Base-by-base conservation (phyloP, 1,140 invertebrate genomes). In the Diorhabda elongata region DNA sequence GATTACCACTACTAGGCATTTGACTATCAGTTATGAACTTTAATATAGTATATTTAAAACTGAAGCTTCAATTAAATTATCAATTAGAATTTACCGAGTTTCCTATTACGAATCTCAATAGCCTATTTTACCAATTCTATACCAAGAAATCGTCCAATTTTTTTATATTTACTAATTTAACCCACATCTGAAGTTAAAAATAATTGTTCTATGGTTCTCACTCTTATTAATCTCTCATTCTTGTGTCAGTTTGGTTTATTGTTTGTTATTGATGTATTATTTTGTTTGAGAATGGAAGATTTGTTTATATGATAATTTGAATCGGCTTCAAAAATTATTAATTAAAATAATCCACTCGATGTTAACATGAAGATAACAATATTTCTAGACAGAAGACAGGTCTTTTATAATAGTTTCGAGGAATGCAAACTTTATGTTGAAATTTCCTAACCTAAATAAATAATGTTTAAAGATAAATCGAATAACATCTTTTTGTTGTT, bases 401-500 rank as follows among this genome's bases (percentile, higher is more conserved):
- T 4, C 59, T 61, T 8, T 42, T 42, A 42, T 61, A 11, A 41
- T 61, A 61, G 42, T 42, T n/a, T n/a, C 26, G 57, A n/a, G 26
- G 57, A 7, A 58, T 58, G 57, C 26, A 58, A 3, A n/a, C 3
- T 56, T n/a, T 56, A 7, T 56, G 52, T 56, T 56, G 52, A 56
- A 56, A 56, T 56, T 7, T n/a, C 52, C 6, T 56, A 6, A 61
- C 60, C 60, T 42, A 8, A 61, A 42, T 26, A 61, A 26, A 58
- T 66, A 58, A 66, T 60, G 57, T 45, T 60, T 58, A 59, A 42
- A 44, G 2, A 58, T 44, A 67, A 67, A 59, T 67, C 65, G 9
- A 67, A 60, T 26, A 67, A 68, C 67, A 68, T 58, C 61, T 56
- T 47, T 43, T 26, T 68, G 52, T n/a, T 44, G 56, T 57, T n/a